These are phyloP conservation scores for Aleiodes testaceus DNA, from an alignment of 2,888 invertebrate genomes.

Conservation along the genomic window DNA sequence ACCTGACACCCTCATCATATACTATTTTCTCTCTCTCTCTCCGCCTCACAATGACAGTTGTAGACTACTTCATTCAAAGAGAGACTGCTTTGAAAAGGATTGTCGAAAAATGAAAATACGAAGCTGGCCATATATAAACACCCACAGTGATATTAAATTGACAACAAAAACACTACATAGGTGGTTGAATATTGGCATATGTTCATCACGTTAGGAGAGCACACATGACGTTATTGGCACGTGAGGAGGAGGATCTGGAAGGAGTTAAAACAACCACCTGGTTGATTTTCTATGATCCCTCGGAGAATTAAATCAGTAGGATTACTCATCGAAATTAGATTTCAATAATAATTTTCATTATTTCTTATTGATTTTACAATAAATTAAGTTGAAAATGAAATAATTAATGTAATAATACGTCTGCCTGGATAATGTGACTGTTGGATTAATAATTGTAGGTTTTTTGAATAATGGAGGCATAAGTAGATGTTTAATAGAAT, in stretches of 20 bases:
- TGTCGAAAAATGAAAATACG: slow-evolving; percentile 19
- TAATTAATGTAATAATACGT: neutral
- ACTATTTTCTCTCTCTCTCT: neutral
- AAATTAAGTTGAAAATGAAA: neutral
- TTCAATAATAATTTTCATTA: neutral
- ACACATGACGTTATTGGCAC: slow-evolving; percentile 25
- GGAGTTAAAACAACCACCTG: slow-evolving; percentile 6
- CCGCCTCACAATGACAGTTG: slow-evolving; percentile 7
- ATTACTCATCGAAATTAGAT: neutral
- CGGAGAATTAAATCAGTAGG: slow-evolving; percentile 4
- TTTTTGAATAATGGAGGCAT: slow-evolving; percentile 3
- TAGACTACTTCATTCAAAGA: neutral
- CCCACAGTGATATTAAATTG: slow-evolving; percentile 26
- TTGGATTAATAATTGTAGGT: slow-evolving; percentile 9
- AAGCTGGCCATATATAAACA: slow-evolving; percentile 10
- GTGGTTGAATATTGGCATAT: slow-evolving; percentile 17
- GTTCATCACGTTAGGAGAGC: neutral
- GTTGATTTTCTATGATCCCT: slow-evolving; percentile 1
- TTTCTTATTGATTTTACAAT: neutral
- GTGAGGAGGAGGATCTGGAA: slow-evolving; percentile 20
- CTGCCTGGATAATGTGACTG: slow-evolving; percentile 1
- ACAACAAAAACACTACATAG: slow-evolving; percentile 19
- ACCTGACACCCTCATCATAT: neutral
- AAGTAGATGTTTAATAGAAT: slow-evolving; percentile 21
- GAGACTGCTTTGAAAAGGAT: neutral